These are phyloP conservation scores for Drosophila azteca DNA, from an alignment of 1,140 invertebrate genomes.

Conservation along the genomic window DNA sequence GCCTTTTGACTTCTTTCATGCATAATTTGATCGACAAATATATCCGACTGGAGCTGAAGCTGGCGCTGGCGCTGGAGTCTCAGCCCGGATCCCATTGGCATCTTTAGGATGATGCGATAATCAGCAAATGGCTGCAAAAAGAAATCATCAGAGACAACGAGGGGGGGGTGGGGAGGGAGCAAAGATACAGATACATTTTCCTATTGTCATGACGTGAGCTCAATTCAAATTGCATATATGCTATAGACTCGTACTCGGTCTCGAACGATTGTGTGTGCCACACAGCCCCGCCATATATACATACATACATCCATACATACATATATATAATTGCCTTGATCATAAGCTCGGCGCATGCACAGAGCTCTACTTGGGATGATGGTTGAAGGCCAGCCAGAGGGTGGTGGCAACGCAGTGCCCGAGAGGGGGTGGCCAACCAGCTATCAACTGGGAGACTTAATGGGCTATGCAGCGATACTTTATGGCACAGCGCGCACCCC, in stretches of 20 bases:
- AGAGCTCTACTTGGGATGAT: constrained; percentile 14
- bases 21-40: constrained; percentile 65
- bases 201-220: constrained; percentile 68
- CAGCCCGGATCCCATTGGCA: constrained; percentile 50
- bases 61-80: not conserved
- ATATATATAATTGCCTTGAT: constrained; percentile 74
- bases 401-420: not conserved
- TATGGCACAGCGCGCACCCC: constrained; percentile 22
- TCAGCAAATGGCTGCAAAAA: constrained; percentile 23
- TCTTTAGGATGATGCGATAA: constrained; percentile 63
- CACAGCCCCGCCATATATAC: too few relatives aligned
- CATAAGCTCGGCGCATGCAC: constrained; percentile 72
- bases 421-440: constrained; percentile 2
- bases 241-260: constrained; percentile 3
- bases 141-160: constrained; percentile 6
- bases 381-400: constrained; percentile 8
- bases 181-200: constrained; percentile 26
- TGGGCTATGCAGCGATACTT: constrained; percentile 60
- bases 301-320: too few relatives aligned
- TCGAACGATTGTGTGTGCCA: constrained; percentile 40
- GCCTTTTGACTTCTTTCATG: constrained; percentile 30
- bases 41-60: constrained; percentile 31
- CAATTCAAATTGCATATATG: constrained; percentile 63
- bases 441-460: constrained; percentile 68
- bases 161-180: constrained; percentile 30